These are phyloP conservation scores for Notoglanidium macrostoma DNA, from an alignment of 2,797 vertebrate species.

Conservation along the genomic window DNA sequence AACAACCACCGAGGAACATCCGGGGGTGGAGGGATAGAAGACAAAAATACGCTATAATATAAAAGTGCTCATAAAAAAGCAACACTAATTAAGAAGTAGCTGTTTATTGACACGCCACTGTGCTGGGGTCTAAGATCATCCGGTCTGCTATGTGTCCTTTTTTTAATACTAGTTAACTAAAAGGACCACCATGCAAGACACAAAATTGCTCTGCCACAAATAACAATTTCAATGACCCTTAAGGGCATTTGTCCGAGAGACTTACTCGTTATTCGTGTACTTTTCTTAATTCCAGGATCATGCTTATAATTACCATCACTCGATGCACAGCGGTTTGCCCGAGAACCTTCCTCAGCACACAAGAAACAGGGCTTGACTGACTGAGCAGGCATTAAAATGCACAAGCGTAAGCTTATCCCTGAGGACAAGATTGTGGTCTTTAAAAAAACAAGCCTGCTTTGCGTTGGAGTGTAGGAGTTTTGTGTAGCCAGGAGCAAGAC, in stretches of 20 bases:
- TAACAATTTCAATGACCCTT: background rate
- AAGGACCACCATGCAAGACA: background rate
- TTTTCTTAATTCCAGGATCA: background rate
- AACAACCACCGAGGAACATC: conserved; percentile 3
- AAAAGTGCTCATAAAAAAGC: background rate
- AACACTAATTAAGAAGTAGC: background rate
- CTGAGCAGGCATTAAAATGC: background rate
- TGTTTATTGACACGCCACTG: background rate
- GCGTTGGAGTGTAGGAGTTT: background rate
- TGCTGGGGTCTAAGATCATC: too few relatives aligned
- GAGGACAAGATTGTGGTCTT: background rate
- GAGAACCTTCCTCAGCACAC: background rate
- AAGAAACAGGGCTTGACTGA: background rate
- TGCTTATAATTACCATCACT: background rate
- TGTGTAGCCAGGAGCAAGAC: background rate
- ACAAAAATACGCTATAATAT: background rate
- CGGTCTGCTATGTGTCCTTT: too few relatives aligned
- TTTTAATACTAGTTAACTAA: background rate
- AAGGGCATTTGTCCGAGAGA: background rate
- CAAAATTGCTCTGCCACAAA: background rate
- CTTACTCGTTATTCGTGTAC: background rate
- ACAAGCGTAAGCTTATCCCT: background rate
- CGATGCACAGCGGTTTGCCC: background rate
- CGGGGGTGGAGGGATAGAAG: background rate
- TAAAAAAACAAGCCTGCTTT: too few relatives aligned